Conservation (phyloP, 2,888 invertebrate genomes). For the Eustalomyia histrio region DNA sequence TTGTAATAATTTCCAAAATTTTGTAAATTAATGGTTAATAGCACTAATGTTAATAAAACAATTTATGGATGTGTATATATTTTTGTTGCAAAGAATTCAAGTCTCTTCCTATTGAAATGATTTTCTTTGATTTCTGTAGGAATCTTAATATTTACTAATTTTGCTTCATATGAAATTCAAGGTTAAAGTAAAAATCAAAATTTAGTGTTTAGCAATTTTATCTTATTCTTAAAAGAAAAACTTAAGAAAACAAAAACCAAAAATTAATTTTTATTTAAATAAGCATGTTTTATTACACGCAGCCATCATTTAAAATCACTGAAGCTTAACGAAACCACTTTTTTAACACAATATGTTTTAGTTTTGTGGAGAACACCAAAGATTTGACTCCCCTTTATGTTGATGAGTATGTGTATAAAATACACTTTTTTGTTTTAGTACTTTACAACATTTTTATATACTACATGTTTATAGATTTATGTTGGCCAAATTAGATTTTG, state of each 20-base stretch:
- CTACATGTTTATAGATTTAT: slow-evolving; percentile 51
- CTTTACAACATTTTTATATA: neutral
- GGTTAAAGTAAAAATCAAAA: slow-evolving; percentile 22
- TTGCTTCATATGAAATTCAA: slow-evolving; percentile 49
- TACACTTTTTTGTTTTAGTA: neutral
- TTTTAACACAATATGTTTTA: slow-evolving; percentile 26
- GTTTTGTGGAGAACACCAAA: slow-evolving; percentile 24
- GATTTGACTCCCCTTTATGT: slow-evolving; percentile 14
- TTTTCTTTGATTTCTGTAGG: too few relatives aligned
- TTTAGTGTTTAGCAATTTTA: neutral
- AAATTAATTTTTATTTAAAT: slow-evolving; percentile 65
- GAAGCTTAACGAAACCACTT: slow-evolving; percentile 63
- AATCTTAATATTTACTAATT: neutral
- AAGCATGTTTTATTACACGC: slow-evolving; percentile 65
- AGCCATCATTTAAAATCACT: slow-evolving; percentile 66
- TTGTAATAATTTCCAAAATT: too few relatives aligned
- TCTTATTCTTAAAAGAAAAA: neutral
- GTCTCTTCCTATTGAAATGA: too few relatives aligned
- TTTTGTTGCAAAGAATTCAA: too few relatives aligned
- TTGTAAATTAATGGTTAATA: too few relatives aligned
- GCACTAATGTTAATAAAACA: too few relatives aligned
- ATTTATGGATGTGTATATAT: too few relatives aligned
- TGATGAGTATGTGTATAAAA: neutral
- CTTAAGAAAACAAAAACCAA: slow-evolving; percentile 41
- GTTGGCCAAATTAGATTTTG: slow-evolving; percentile 57